A percentile compares a stretch with the other conserved stretches of the same genome.
Evolutionary conservation across 2,797 vertebrate species (phyloP).

Genomic region (Macrochelys suwanniensis): DNA sequence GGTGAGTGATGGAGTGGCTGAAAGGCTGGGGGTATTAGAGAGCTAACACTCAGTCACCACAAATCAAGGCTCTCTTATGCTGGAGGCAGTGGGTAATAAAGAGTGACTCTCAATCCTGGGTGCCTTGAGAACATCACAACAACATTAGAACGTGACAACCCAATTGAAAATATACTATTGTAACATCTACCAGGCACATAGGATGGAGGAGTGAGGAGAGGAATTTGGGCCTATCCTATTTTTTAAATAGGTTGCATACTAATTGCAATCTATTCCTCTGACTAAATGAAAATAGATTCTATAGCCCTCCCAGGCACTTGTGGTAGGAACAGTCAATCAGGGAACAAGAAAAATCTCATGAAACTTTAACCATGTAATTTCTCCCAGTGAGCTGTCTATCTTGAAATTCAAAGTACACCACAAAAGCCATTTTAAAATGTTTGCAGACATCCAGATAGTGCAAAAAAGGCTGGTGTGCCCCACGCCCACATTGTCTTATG

Average conservation of each 20-base stretch:
- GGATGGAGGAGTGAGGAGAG: not conserved
- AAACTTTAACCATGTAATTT: not conserved
- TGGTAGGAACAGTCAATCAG: not conserved
- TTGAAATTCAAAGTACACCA: not conserved
- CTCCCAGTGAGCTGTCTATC: not conserved
- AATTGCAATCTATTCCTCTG: not conserved
- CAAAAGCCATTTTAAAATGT: not conserved
- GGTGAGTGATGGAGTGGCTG: no score
- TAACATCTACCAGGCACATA: not conserved
- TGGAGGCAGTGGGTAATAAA: no score
- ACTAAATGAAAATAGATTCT: not conserved
- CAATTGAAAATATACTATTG: not conserved
- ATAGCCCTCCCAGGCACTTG: not conserved
- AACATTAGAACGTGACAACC: rapidly evolving
- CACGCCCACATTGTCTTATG: not conserved
- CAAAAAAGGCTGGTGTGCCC: not conserved
- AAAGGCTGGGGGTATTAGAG: no score
- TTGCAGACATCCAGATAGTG: not conserved
- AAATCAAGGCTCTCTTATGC: no score
- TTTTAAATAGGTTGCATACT: not conserved
- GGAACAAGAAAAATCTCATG: not conserved
- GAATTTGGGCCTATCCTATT: not conserved
- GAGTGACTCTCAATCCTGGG: no score
- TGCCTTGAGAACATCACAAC: not conserved
- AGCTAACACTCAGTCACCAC: no score